Evolutionary conservation across 2,888 invertebrate species (phyloP), one percentile per base, ranked within the genome.

Genomic region (Argyresthia albistria): DNA sequence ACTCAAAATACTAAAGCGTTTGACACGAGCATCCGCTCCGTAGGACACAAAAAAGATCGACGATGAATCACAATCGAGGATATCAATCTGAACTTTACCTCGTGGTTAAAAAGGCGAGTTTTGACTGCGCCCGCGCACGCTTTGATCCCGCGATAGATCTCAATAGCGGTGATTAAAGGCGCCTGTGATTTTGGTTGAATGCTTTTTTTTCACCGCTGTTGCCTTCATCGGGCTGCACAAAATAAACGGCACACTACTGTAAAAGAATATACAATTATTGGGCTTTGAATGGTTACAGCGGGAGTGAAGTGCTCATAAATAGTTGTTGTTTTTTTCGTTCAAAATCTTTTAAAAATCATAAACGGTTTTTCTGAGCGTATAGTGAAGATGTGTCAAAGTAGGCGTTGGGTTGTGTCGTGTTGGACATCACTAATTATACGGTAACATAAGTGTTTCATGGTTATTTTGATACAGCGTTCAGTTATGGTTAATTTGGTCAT

Each of bases 231-330:
- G 83, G 74, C 73, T 70, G 68, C 78, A 80, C 77, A 80, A 76
- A 78, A 79, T 78, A 73, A 79, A 82, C 78, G 79, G 80, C 81
- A 83, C 78, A 87, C 87, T 86, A 87, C 87, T 80, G 86, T 86
- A 84, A 86, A 86, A 87, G 87, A 86, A 86, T 87, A 83, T 86
- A 87, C 87, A 87, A 87, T 87, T 86, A 87, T 84, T 80, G 78
- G 69, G 79, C 75, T 83, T 84, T 86, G 87, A 86, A 86, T 81
- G 77, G 80, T 75, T 86, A 78, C 87, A 82, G 86, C 84, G 87
- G 83, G 87, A 79, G 84, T 83, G 84, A 84, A 82, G 81, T 80
- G 82, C 74, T 72, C 86, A 84, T 87, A 87, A 87, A 87, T 87
- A 82, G 80, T 78, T 74, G 64, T 73, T 83, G 81, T 86, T 83